Base-by-base conservation (phyloP, 2,113 vertebrate species). In the Poeciliopsis occidentalis region DNA sequence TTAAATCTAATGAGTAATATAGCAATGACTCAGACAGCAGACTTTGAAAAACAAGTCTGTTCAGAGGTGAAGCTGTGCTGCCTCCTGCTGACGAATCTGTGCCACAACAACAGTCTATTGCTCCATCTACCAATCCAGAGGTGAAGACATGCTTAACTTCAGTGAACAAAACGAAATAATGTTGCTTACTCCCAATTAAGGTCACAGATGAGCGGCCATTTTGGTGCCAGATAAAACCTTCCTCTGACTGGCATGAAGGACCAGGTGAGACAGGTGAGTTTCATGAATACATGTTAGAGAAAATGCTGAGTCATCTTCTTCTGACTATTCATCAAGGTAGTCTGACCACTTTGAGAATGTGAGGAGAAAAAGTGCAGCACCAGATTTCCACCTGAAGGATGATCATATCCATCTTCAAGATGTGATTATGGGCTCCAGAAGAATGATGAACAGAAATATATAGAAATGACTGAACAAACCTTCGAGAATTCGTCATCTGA, bases 1-100 rank as follows among this genome's bases (percentile, higher is more conserved):
- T 44, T 69, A 5, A 29, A 17, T 64, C 34, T 54, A 17, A n/a
- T 29, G 17, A 24, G 27, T 75, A 66, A 78, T 39, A 69, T n/a
- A 71, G 66, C 12, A 32, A 73, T 17, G 15, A 32, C 22, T 39
- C 1, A 24, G 64, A 62, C 51, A 44, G 44, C 12, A 4, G 39
- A 15, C 12, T 41, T 15, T 41, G n/a, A 41, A 32, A 41, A 31
- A 57, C 26, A 26, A 10, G 19, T 22, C 12, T 41, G 39, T 41
- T 13, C 62, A 76, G 7, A 29, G 24, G 3, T 65, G 0, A 29
- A 30, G n/a, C 1, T 79, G 27, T 60, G 26, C 54, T 81, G 82
- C 78, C 82, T 64, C 73, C 84, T 85, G 61, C 77, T 86, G 85
- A 15, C 66, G 22, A 5, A 73, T 0, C 24, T 22, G n/a, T 1